Conservation (phyloP, 2,888 invertebrate genomes). For the Prosopocoilus inquinatus region DNA sequence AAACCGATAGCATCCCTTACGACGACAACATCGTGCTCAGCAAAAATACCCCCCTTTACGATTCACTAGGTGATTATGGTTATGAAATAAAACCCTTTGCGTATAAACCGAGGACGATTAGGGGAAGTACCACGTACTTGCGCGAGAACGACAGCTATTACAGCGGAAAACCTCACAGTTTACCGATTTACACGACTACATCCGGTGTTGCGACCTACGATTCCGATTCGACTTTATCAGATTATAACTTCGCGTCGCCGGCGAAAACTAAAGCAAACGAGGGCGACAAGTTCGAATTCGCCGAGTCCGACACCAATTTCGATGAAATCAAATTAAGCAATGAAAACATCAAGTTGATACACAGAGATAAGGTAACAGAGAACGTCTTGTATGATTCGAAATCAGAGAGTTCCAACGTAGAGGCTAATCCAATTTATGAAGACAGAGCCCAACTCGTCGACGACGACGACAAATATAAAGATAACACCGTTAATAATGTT, state of each 20-base stretch:
- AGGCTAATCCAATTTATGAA: constrained; percentile 36
- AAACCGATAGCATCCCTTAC: constrained; percentile 38
- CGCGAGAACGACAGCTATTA: constrained; percentile 30
- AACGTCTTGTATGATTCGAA: constrained; percentile 22
- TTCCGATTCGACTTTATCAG: constrained; percentile 31
- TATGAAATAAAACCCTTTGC: constrained; percentile 30
- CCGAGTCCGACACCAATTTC: constrained; percentile 38
- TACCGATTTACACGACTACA: constrained; percentile 31
- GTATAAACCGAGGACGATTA: constrained; percentile 44
- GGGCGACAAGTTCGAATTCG: constrained; percentile 20
- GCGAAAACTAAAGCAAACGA: constrained; percentile 21
- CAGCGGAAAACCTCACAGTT: constrained; percentile 33
- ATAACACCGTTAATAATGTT: not conserved
- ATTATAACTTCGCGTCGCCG: constrained; percentile 29
- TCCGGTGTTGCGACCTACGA: constrained; percentile 25
- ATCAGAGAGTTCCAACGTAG: constrained; percentile 22
- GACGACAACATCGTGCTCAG: constrained; percentile 48
- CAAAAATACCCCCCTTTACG: constrained; percentile 40
- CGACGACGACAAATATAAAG: constrained; percentile 19
- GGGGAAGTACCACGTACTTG: constrained; percentile 41
- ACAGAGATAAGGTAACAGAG: constrained; percentile 19
- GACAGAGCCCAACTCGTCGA: constrained; percentile 24
- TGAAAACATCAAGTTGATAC: constrained; percentile 31
- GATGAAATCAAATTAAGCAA: constrained; percentile 41
- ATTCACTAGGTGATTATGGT: constrained; percentile 32